phyloP scores from a whole-genome alignment of 2,888 invertebrate genomes.

The Drosophila robusta region DNA sequence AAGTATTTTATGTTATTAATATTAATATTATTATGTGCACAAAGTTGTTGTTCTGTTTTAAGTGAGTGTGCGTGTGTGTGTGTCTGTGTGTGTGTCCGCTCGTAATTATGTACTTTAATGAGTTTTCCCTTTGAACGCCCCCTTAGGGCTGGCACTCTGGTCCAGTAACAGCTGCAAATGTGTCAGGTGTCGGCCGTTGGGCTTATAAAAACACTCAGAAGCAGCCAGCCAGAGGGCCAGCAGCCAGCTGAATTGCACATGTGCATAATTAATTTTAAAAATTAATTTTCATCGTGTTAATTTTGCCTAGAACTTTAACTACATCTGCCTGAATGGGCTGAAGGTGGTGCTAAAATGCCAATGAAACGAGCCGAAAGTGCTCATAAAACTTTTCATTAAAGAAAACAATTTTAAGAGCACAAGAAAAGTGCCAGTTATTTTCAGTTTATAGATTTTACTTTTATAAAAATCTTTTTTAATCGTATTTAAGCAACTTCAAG shows the following conservation, averaged over 20 bases:
- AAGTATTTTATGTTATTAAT: constrained; percentile 75
- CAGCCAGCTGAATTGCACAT: constrained; percentile 45
- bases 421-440: no score
- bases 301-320: constrained; percentile 16
- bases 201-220: constrained; percentile 38
- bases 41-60: constrained; percentile 33
- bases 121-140: constrained; percentile 69
- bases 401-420: no score
- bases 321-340: background rate
- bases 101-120: constrained; percentile 79
- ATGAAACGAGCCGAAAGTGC: background rate
- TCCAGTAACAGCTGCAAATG: constrained; percentile 53
- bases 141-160: constrained; percentile 13
- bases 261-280: constrained; percentile 78
- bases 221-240: constrained; percentile 14
- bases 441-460: background rate
- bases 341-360: background rate
- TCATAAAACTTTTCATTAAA: background rate
- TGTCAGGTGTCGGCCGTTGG: constrained; percentile 53
- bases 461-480: background rate
- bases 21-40: constrained; percentile 73
- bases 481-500: background rate
- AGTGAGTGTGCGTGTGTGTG: constrained; percentile 1
- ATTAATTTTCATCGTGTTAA: constrained; percentile 55
- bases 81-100: constrained; percentile 24